A percentile compares a stretch with the other conserved stretches of the same genome.
Conservation (phyloP, 2,888 invertebrate species). For the Scaptomyza parva region DNA sequence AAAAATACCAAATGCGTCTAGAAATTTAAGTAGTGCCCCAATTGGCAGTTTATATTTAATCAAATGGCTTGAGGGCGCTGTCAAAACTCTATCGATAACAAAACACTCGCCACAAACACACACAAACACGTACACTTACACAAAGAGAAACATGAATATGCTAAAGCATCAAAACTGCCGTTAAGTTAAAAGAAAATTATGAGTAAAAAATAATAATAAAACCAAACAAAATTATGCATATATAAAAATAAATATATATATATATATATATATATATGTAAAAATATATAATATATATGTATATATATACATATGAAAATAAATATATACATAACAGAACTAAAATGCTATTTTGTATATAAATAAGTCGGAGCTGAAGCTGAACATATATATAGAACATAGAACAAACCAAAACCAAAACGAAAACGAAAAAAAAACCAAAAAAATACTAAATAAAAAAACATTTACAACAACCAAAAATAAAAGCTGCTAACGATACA, state of each 20-base stretch:
- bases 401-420: conserved; percentile 52
- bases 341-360: conserved; percentile 77
- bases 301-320: conserved; percentile 38
- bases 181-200: conserved; percentile 74
- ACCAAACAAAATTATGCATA: conserved; percentile 61
- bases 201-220: conserved; percentile 42
- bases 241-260: conserved; percentile 29
- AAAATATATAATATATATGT: conserved; percentile 33
- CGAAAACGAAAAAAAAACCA: conserved; percentile 35
- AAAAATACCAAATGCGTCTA: conserved; percentile 14
- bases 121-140: conserved; percentile 16
- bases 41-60: conserved; percentile 35
- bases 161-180: conserved; percentile 79
- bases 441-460: conserved; percentile 44
- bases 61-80: conserved; percentile 11
- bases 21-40: conserved; percentile 28
- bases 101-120: conserved; percentile 26
- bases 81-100: conserved; percentile 25
- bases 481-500: conserved; percentile 79
- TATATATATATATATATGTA: conserved; percentile 27
- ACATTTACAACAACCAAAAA: conserved; percentile 60
- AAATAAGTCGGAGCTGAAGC: conserved; percentile 72
- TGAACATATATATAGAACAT: conserved; percentile 67
- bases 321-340: conserved; percentile 60
- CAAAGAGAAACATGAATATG: conserved; percentile 47